phyloP scores from a whole-genome alignment of 2,113 vertebrate genomes.

The Gopherus evgoodei region DNA sequence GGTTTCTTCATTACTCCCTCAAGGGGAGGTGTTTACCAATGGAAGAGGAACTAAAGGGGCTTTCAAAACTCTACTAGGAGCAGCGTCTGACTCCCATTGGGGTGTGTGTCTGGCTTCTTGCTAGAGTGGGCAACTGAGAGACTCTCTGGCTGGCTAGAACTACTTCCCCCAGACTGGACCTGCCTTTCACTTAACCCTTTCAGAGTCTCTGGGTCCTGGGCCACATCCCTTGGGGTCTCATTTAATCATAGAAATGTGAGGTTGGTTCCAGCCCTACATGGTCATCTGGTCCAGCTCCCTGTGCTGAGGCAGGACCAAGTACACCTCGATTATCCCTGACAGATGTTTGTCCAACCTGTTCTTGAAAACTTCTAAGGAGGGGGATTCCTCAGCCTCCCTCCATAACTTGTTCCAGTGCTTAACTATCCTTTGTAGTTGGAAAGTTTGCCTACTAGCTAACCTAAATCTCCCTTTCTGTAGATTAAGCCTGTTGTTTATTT shows the following conservation, averaged over 20 bases:
- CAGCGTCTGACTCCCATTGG: too few relatives aligned
- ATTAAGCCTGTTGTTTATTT: not conserved
- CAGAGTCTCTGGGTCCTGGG: not conserved
- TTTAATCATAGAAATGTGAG: not conserved
- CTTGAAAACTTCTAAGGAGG: not conserved
- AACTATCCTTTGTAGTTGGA: not conserved
- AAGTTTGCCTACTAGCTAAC: not conserved
- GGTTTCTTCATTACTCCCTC: not conserved
- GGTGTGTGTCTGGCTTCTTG: too few relatives aligned
- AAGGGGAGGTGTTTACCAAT: not conserved
- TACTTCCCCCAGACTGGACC: not conserved
- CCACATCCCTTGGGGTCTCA: not conserved
- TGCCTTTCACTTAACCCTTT: not conserved
- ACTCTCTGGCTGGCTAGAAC: not conserved
- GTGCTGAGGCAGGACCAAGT: not conserved
- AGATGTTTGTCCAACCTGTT: not conserved
- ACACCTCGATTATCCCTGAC: not conserved
- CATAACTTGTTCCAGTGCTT: not conserved
- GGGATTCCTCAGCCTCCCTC: not conserved
- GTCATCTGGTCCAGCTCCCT: not conserved
- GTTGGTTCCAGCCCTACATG: not conserved
- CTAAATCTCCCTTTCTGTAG: not conserved
- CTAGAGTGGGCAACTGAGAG: too few relatives aligned
- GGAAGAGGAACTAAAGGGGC: too few relatives aligned
- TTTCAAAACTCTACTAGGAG: too few relatives aligned